A percentile compares a stretch with the other conserved stretches of the same genome.
phyloP scores from a whole-genome alignment of 2,888 invertebrate genomes.

The Caenorhabditis macrosperma region DNA sequence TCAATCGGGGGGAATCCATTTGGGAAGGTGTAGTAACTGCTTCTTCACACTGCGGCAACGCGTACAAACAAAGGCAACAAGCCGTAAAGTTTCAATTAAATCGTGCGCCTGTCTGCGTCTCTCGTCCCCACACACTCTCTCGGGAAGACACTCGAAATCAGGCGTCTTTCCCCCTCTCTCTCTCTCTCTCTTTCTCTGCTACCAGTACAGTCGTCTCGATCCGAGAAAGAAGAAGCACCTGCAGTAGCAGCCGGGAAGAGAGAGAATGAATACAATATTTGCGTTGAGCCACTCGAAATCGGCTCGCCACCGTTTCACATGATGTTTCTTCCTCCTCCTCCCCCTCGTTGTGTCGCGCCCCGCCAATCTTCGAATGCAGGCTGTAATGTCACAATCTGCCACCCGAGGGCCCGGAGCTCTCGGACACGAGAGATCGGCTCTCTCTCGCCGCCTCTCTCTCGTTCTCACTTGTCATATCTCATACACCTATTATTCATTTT shows the following conservation, averaged over 20 bases:
- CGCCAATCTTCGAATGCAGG: constrained; percentile 14
- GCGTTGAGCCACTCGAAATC: constrained; percentile 45
- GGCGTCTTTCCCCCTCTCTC: too few species aligned
- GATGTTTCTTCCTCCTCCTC: constrained; percentile 19
- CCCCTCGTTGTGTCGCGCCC: constrained; percentile 1
- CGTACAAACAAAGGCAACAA: constrained; percentile 13
- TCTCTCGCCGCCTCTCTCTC: not conserved
- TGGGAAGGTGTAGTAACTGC: not conserved
- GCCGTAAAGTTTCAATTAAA: constrained; percentile 22
- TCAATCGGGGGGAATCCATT: too few species aligned
- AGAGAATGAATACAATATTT: constrained; percentile 49
- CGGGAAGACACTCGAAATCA: not conserved
- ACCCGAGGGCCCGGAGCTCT: not conserved
- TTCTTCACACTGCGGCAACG: not conserved
- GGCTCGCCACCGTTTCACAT: constrained; percentile 29
- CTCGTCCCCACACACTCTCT: not conserved
- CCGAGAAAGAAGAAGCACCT: not conserved
- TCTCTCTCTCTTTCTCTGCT: constrained; percentile 5
- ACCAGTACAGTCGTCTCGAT: not conserved
- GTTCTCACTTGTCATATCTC: constrained; percentile 47
- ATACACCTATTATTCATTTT: constrained; percentile 54
- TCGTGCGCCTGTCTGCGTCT: not conserved
- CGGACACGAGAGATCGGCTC: not conserved
- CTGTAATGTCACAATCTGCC: constrained; percentile 47
- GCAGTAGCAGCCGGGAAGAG: not conserved